A percentile compares a stretch with the other conserved stretches of the same genome.
phyloP scores from a whole-genome alignment of 2,113 vertebrate genomes.

The Datnioides undecimradiatus region DNA sequence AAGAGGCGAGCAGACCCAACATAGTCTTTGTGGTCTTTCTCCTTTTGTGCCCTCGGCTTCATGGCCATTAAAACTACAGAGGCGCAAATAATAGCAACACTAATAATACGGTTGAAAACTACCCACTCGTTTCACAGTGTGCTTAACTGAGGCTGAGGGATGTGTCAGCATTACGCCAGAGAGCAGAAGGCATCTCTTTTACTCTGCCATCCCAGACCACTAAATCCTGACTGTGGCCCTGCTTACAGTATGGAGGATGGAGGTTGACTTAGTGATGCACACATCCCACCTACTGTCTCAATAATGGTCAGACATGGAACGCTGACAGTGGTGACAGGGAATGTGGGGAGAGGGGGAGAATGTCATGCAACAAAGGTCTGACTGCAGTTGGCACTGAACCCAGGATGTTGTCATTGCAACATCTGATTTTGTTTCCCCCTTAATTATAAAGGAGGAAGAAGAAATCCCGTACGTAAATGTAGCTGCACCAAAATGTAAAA shows the following conservation, averaged over 20 bases:
- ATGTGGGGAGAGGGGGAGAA: too few relatives aligned
- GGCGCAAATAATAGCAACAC: slow-evolving; percentile 49
- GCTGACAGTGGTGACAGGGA: not conserved
- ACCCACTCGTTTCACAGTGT: slow-evolving; percentile 51
- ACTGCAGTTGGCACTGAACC: not conserved
- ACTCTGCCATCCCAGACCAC: slow-evolving; percentile 56
- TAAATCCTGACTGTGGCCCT: slow-evolving; percentile 71
- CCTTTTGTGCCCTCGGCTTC: slow-evolving; percentile 32
- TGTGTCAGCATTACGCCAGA: slow-evolving; percentile 51
- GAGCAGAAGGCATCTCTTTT: slow-evolving; percentile 74
- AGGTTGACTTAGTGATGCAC: slow-evolving; percentile 51
- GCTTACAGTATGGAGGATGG: slow-evolving; percentile 41
- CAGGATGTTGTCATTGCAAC: not conserved
- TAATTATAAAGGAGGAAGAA: not conserved
- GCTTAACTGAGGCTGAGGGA: slow-evolving; percentile 52
- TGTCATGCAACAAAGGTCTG: not conserved
- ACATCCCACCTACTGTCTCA: not conserved
- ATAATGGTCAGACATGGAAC: not conserved
- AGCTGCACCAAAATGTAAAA: too few relatives aligned
- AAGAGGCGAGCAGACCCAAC: slow-evolving; percentile 48
- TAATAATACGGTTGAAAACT: slow-evolving; percentile 53
- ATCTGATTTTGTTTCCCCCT: not conserved
- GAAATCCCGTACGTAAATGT: not conserved
- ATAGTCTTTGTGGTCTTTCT: slow-evolving; percentile 23
- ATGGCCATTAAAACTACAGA: slow-evolving; percentile 47